Conservation (phyloP, 2,797 vertebrate species). For the Sebastes steindachneri region DNA sequence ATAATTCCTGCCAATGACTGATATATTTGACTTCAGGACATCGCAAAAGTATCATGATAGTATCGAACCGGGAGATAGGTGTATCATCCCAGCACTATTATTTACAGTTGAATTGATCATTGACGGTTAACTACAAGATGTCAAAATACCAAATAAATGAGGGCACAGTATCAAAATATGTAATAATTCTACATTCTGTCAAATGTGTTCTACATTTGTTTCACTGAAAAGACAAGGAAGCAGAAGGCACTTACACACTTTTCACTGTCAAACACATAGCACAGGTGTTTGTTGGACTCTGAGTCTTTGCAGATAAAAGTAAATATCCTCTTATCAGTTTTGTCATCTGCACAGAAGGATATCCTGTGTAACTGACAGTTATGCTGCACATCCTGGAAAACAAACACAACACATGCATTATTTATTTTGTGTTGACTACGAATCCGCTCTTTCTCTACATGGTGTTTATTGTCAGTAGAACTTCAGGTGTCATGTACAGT, state of each 20-base stretch:
- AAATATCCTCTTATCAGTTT: slow-evolving; percentile 99
- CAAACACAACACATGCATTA: slow-evolving; percentile 10
- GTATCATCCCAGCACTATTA: no score
- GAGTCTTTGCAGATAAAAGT: slow-evolving; percentile 99
- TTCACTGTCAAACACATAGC: slow-evolving; percentile 98
- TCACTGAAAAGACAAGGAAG: background rate
- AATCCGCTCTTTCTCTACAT: background rate
- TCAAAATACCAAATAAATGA: background rate
- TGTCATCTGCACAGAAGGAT: slow-evolving; percentile 99
- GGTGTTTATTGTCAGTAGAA: background rate
- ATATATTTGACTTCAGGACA: no score
- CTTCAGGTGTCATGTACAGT: background rate
- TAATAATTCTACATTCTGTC: background rate
- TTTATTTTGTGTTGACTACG: background rate
- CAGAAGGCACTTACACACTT: slow-evolving; percentile 94
- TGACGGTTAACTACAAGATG: background rate
- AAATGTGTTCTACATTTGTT: background rate
- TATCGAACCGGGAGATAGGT: no score
- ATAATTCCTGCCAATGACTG: no score
- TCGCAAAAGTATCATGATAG: no score
- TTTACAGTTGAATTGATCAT: background rate
- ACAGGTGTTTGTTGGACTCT: slow-evolving; percentile 97
- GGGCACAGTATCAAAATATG: no score
- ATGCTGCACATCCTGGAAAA: slow-evolving; percentile 92
- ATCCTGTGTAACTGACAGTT: slow-evolving; percentile 98